Evolutionary conservation across 1,140 invertebrate genomes (phyloP).

Genomic region (Trichonephila clavata): DNA sequence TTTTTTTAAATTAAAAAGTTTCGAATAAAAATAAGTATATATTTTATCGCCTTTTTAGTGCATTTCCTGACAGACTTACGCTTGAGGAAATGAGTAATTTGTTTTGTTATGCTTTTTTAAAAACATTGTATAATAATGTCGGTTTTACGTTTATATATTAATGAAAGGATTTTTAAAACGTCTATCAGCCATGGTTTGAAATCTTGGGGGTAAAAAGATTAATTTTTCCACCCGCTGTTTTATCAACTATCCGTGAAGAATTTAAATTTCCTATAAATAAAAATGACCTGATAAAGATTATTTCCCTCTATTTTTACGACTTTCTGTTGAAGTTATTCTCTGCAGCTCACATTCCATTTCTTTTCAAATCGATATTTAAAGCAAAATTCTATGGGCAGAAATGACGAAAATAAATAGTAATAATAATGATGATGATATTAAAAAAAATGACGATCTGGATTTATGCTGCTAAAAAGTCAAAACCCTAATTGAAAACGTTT

Average conservation of each 20-base stretch:
- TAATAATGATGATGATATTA: neutral
- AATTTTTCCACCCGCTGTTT: neutral
- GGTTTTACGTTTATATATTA: too few species aligned
- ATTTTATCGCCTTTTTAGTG: too few species aligned
- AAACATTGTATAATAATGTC: too few species aligned
- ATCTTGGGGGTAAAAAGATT: too few species aligned
- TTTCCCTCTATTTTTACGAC: neutral
- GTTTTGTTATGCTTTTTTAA: too few species aligned
- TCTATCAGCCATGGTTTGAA: too few species aligned
- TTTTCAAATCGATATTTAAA: slow-evolving; percentile 51
- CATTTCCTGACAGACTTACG: too few species aligned
- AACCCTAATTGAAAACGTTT: slow-evolving; percentile 66
- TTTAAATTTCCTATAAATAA: neutral
- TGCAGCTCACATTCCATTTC: slow-evolving; percentile 22
- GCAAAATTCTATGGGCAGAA: slow-evolving; percentile 40
- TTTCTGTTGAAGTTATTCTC: neutral
- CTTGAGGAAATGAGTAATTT: too few species aligned
- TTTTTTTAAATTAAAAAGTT: too few species aligned
- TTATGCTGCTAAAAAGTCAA: slow-evolving; percentile 70
- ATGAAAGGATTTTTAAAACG: too few species aligned
- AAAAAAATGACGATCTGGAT: slow-evolving; percentile 30
- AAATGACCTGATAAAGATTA: neutral
- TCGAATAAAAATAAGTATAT: too few species aligned
- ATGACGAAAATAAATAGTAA: slow-evolving; percentile 33
- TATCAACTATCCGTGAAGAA: neutral